These are phyloP conservation scores for Vespertilio murinus DNA, from an alignment of 2,797 vertebrate genomes.

Conservation along the genomic window DNA sequence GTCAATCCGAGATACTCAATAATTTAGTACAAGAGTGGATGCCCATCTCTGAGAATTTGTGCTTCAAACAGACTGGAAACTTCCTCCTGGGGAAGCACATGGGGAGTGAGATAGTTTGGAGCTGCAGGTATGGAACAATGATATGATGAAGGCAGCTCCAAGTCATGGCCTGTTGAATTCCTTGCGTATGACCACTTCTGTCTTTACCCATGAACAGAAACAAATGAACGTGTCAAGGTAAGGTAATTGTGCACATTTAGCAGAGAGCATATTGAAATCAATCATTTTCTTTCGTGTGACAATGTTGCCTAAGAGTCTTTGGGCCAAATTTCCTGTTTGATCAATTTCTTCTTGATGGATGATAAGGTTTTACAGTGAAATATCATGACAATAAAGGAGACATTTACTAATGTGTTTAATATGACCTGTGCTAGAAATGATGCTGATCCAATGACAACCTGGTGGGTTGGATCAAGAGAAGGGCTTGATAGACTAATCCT, in stretches of 20 bases:
- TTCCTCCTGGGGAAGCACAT: not conserved
- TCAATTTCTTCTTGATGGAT: not conserved
- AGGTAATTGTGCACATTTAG: not conserved
- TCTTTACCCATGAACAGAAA: not conserved
- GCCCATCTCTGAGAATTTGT: not conserved
- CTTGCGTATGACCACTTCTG: not conserved
- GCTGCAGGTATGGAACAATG: fast-evolving
- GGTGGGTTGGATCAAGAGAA: no score
- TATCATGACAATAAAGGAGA: not conserved
- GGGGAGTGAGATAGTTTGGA: fast-evolving
- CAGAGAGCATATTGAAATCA: not conserved
- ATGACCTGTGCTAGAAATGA: not conserved
- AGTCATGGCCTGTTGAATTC: not conserved
- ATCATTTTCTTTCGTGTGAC: not conserved
- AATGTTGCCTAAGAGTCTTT: not conserved
- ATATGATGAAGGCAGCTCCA: not conserved
- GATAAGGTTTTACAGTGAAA: not conserved
- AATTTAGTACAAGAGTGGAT: not conserved
- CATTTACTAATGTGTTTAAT: not conserved
- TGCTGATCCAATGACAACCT: not conserved
- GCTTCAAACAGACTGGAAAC: not conserved
- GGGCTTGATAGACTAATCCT: not conserved
- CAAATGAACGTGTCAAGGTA: not conserved
- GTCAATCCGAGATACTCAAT: not conserved
- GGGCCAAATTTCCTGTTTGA: not conserved